Percentiles rank a stretch among this genome's conserved stretches.
phyloP scores from a whole-genome alignment of 2,888 invertebrate genomes.

The Chaetogeoica ovagalla region DNA sequence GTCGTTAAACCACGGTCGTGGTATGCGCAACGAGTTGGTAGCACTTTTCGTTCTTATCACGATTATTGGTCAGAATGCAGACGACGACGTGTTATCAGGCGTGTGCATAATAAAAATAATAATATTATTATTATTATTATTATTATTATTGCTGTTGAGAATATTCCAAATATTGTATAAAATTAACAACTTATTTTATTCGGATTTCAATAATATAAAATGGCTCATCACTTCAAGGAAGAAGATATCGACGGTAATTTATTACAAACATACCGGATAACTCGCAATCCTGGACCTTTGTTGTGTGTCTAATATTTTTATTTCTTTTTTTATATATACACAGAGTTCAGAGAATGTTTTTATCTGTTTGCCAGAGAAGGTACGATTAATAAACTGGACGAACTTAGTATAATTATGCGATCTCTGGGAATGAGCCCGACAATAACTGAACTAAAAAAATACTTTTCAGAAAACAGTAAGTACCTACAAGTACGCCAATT shows the following conservation, averaged over 20 bases:
- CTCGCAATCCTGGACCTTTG: neutral
- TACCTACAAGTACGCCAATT: conserved; percentile 54
- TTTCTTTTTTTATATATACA: conserved; percentile 57
- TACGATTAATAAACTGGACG: conserved; percentile 84
- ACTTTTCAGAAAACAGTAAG: conserved; percentile 72
- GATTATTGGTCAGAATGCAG: neutral
- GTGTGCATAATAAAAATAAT: neutral
- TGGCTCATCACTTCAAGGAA: conserved; percentile 93
- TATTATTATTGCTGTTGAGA: too few relatives aligned
- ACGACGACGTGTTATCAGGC: neutral
- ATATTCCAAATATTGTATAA: neutral
- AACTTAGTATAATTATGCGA: conserved; percentile 90
- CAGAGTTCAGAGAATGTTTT: conserved; percentile 96
- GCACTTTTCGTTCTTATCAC: neutral
- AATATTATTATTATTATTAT: neutral
- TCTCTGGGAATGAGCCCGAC: conserved; percentile 93
- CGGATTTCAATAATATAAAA: conserved; percentile 56
- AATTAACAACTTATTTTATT: neutral
- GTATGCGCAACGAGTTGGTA: neutral
- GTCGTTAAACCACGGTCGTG: neutral
- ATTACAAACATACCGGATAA: neutral
- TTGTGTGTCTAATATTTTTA: neutral
- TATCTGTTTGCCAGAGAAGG: conserved; percentile 89
- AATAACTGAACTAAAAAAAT: conserved; percentile 83
- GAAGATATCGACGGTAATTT: conserved; percentile 90